Evolutionary conservation across 1,140 invertebrate species (phyloP).

Genomic region (Hyles vespertilio): DNA sequence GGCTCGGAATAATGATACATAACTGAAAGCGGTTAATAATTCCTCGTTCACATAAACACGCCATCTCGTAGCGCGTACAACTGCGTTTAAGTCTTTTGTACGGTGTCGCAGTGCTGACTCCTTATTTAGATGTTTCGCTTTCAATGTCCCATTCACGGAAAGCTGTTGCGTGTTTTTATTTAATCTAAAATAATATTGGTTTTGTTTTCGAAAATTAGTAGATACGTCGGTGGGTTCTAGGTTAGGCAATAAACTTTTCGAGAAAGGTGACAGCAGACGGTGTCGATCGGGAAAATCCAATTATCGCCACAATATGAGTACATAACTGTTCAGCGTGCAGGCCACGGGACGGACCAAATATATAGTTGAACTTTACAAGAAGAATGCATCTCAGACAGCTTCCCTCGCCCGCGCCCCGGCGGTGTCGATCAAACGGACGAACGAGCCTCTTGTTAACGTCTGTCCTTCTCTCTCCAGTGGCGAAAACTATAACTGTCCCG

Average conservation of each 20-base stretch:
- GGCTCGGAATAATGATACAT: not conserved
- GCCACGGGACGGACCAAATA: constrained; percentile 59
- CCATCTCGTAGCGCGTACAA: constrained; percentile 11
- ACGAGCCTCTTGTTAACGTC: constrained; percentile 69
- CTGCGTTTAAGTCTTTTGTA: constrained; percentile 47
- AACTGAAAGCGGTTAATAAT: no score
- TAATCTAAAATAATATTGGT: no score
- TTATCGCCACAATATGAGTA: constrained; percentile 30
- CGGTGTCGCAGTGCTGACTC: constrained; percentile 15
- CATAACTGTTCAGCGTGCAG: constrained; percentile 46
- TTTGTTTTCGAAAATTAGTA: no score
- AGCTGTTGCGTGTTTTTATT: no score
- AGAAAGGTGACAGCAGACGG: no score
- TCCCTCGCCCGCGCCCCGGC: constrained; percentile 65
- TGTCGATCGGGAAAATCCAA: constrained; percentile 11
- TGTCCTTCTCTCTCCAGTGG: constrained; percentile 44
- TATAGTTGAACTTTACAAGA: constrained; percentile 72
- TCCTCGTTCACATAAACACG: constrained; percentile 5
- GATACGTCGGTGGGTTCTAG: no score
- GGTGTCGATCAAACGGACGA: constrained; percentile 74
- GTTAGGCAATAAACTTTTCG: no score
- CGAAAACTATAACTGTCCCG: constrained; percentile 40
- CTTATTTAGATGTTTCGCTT: constrained; percentile 12
- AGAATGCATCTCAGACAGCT: constrained; percentile 71
- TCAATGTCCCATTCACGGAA: no score